phyloP scores from a whole-genome alignment of 2,797 vertebrate genomes.

The Microhierax caerulescens region DNA sequence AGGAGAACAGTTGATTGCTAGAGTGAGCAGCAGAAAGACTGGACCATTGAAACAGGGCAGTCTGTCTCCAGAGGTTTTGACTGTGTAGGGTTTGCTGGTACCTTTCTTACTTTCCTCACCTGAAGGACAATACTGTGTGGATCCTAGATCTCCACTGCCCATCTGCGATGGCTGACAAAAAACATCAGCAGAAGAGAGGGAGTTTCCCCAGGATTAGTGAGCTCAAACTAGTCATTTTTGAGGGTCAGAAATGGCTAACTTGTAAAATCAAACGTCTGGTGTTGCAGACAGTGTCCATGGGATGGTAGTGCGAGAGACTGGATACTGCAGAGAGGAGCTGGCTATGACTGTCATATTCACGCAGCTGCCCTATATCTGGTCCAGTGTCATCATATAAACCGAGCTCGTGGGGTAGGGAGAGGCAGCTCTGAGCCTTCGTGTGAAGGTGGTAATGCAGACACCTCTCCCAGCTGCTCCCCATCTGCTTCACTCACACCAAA shows the following conservation, averaged over 20 bases:
- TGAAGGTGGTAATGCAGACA: constrained; percentile 46
- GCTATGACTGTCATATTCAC: not conserved
- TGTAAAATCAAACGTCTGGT: not conserved
- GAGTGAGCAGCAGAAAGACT: not conserved
- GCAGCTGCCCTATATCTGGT: not conserved
- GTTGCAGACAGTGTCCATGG: not conserved
- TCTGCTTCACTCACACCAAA: constrained; percentile 46
- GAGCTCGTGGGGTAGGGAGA: constrained; percentile 18
- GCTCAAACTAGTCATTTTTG: not conserved
- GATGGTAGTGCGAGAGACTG: not conserved
- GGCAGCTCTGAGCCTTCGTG: not conserved
- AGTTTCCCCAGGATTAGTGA: not conserved
- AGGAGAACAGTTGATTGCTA: not conserved
- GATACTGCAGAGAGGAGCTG: not conserved
- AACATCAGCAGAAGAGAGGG: not conserved
- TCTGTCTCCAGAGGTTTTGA: not conserved
- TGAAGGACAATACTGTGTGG: not conserved
- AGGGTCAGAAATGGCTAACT: not conserved
- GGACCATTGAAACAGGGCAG: not conserved
- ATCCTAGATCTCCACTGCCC: not conserved
- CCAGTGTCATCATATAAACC: not conserved
- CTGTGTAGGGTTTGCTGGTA: not conserved
- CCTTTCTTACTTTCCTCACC: not conserved
- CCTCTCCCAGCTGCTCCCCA: constrained; percentile 32
- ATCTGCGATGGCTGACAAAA: not conserved